Base-by-base conservation (phyloP, 2,113 vertebrate species). In the Sinosuthora webbiana region DNA sequence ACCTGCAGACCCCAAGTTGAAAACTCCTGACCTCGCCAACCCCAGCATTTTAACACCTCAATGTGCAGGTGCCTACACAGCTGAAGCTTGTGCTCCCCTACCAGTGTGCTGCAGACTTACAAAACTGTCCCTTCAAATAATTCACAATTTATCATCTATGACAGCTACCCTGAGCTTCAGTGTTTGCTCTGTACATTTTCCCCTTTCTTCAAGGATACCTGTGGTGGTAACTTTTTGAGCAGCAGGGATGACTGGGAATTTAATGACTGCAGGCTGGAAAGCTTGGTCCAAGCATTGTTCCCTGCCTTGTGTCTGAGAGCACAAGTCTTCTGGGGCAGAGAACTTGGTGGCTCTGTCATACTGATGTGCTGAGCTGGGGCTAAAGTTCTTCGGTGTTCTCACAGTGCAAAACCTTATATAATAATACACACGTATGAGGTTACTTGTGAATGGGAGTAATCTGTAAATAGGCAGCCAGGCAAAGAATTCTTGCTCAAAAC, bases 401-500 rank as follows among this genome's bases (percentile, higher is more conserved):
- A 2, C 25, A 37, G 31, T 30, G 45, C 31, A 64, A 82, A 85
- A 21, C 20, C 12, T 33, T 44, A 23, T 19, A 23, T 74, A 86
- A 62, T 53, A 69, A 42, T 28, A 55, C 16, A 50, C 11, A 3
- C 23, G 6, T 33, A 14, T 0, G 15, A 82, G 27, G 35, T 77
- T 88, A 49, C 47, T 52, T 15, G 33, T 70, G 71, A 87, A 87
- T 80, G 57, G 76, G 53, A 87, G 22, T 68, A 87, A 78, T 74
- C 90, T 85, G 78, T 71, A 90, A 70, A 86, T 47, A 83, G 55
- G 86, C 83, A 86, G 63, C 64, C 10, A 15, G 71, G 88, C 76
- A 79, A 83, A 92, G 56, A 93, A 57, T 73, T 95, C 63, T 55
- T 85, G 78, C 67, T 79, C 63, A 25, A 85, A 95, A 93, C 93